Conservation (phyloP, 30 jellyfish, hydroid and myxozoan species). For the Morbakka virulenta region DNA sequence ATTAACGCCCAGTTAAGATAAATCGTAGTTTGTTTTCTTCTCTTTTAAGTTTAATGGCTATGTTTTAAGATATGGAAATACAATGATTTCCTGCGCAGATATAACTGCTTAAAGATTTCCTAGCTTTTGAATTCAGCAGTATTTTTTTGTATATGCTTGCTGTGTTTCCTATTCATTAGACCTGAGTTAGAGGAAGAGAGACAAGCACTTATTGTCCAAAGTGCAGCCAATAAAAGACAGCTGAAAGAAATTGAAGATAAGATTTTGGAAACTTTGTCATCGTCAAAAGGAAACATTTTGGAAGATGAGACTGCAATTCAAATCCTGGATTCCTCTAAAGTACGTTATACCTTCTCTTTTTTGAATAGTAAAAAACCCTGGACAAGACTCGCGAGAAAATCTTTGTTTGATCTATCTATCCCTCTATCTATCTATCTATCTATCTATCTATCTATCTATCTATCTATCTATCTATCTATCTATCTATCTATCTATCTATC, state of each 20-base stretch:
- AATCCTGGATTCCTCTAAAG: constrained; percentile 89
- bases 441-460: neutral
- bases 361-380: too few species aligned
- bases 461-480: neutral
- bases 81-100: too few species aligned
- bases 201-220: constrained; percentile 90
- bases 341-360: neutral
- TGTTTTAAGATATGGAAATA: too few species aligned
- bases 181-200: constrained; percentile 97
- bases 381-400: too few species aligned
- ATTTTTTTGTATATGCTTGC: neutral
- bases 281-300: constrained; percentile 91
- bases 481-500: neutral
- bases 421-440: too few species aligned
- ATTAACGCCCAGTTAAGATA: too few species aligned
- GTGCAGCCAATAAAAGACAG: constrained; percentile 90
- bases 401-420: neutral
- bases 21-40: too few species aligned
- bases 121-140: neutral
- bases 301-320: constrained; percentile 96
- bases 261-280: constrained; percentile 85
- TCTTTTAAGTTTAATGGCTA: too few species aligned
- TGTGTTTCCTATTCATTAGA: constrained; percentile 8
- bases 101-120: too few species aligned
- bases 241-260: constrained; percentile 89